Evolutionary conservation across 1,140 invertebrate genomes (phyloP), one percentile per base, ranked within the genome.

Genomic region (Pogonognathellus flavescens): DNA sequence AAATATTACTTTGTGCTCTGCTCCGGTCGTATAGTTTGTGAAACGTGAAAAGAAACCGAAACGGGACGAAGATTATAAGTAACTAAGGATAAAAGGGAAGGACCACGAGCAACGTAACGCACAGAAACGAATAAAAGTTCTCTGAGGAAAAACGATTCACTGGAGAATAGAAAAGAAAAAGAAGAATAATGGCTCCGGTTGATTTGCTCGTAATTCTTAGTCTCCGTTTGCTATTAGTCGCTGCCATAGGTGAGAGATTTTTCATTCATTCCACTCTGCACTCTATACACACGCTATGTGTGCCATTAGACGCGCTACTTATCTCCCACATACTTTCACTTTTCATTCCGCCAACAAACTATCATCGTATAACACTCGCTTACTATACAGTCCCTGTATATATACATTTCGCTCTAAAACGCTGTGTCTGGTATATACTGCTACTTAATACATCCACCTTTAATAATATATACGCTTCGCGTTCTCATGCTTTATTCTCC

Each of bases 171-270:
- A 83, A 62, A 60, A 62, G 82, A 83, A 60, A 62, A 66, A 83
- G 59, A 80, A 84, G 50, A 84, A 76, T 84, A 66, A 80, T 84
- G 83, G 52, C 72, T 60, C 62, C 18, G 84, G 80, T 81, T 85
- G 84, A 82, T 66, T 84, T 82, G 25, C 84, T 85, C 49, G 20
- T 84, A 53, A 76, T 80, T 57, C 66, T 86, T 55, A 55, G 55
- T 60, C 20, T 86, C 57, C 57, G 66, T 50, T 80, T 81, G 50
- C 55, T 86, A 86, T 86, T 86, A 86, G 82, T 86, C 85, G 81
- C 85, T 86, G 80, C 66, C 81, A 86, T 72, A 82, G 85, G 85
- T 86, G 81, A 86, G 53, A 57, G 85, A 86, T 86, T 86, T 86
- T 86, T 86, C 81, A 86, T 86, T 60, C 50, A 52, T 76, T 76